phyloP scores from a whole-genome alignment of 2,888 invertebrate genomes.

The Dynastes hyllus region DNA sequence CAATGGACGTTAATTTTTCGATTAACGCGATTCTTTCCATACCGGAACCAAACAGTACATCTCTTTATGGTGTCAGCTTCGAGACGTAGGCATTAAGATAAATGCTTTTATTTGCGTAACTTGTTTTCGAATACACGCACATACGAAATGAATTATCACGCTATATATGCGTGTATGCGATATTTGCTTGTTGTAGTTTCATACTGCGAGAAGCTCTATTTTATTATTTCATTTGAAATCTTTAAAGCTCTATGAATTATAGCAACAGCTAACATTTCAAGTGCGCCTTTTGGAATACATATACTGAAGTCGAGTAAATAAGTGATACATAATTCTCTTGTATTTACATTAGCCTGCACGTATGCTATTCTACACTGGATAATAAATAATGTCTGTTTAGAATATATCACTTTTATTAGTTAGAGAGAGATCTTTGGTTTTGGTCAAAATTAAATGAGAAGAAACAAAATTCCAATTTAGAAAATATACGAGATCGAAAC shows the following conservation, averaged over 20 bases:
- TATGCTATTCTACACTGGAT: too few species aligned
- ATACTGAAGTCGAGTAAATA: not conserved
- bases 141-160: constrained; percentile 38
- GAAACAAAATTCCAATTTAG: too few species aligned
- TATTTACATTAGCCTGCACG: too few species aligned
- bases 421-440: too few species aligned
- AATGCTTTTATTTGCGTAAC: constrained; percentile 43
- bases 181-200: not conserved
- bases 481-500: too few species aligned
- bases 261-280: not conserved
- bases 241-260: not conserved
- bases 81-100: constrained; percentile 30
- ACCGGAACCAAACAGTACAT: constrained; percentile 5
- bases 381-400: too few species aligned
- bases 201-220: not conserved
- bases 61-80: constrained; percentile 16
- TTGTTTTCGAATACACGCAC: constrained; percentile 43
- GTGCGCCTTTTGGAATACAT: not conserved
- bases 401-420: too few species aligned
- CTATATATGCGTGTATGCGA: not conserved
- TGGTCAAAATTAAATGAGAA: too few species aligned
- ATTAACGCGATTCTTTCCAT: constrained; percentile 18
- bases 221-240: constrained; percentile 6
- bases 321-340: too few species aligned
- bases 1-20: constrained; percentile 29